These are phyloP conservation scores for Aspidapion aeneum DNA, from an alignment of 2,888 invertebrate genomes.

Conservation along the genomic window DNA sequence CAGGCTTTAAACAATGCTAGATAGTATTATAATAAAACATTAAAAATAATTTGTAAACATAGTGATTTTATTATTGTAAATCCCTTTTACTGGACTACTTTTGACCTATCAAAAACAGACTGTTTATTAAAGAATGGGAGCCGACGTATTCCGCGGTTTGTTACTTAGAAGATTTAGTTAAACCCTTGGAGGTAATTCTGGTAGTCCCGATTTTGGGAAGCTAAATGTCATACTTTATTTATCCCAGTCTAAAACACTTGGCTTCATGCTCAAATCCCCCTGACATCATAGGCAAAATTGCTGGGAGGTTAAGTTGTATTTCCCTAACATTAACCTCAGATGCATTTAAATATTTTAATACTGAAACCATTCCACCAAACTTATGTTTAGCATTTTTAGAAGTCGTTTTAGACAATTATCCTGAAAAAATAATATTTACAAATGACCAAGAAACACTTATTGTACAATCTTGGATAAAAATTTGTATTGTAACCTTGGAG, in stretches of 20 bases:
- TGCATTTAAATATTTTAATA: conserved; percentile 34
- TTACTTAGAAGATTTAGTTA: conserved; percentile 37
- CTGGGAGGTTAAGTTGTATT: conserved; percentile 36
- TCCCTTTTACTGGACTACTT: no score
- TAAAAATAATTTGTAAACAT: no score
- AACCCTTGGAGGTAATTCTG: conserved; percentile 35
- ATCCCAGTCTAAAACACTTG: conserved; percentile 37
- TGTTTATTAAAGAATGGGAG: conserved; percentile 42
- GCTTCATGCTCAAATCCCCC: conserved; percentile 29
- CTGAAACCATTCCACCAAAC: conserved; percentile 33
- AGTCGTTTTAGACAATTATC: conserved; percentile 34
- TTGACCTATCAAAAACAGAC: no score
- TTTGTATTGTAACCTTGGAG: conserved; percentile 36
- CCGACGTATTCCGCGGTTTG: conserved; percentile 38
- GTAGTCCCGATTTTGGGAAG: conserved; percentile 38
- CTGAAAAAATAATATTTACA: conserved; percentile 30
- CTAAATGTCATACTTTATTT: conserved; percentile 34
- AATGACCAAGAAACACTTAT: conserved; percentile 35
- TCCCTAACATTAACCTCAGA: conserved; percentile 30
- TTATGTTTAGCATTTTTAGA: conserved; percentile 36
- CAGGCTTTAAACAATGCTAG: conserved; percentile 14
- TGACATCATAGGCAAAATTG: conserved; percentile 37
- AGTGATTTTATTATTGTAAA: no score
- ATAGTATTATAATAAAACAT: not conserved
- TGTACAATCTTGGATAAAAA: conserved; percentile 42